Evolutionary conservation across 2,888 invertebrate species (phyloP).

Genomic region (Mesoligia furuncula): DNA sequence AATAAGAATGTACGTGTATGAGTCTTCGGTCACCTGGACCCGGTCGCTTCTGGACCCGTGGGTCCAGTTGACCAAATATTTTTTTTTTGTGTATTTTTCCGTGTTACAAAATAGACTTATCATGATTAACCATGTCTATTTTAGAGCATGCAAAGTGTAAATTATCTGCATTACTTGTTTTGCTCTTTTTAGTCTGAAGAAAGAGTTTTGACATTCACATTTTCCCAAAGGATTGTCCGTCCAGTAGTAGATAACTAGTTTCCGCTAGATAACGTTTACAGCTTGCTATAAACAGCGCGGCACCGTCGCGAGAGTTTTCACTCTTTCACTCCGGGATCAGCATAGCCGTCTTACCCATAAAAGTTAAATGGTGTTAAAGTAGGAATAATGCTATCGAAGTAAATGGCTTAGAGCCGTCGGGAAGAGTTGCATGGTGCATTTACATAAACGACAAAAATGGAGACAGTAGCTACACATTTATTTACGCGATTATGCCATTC

Average conservation of each 20-base stretch:
- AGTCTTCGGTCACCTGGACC: too few relatives aligned
- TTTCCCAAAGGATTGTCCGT: slow-evolving; percentile 21
- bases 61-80: too few relatives aligned
- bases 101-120: background rate
- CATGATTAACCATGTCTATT: background rate
- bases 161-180: background rate
- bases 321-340: slow-evolving; percentile 32
- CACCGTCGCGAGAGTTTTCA: slow-evolving; percentile 25
- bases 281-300: slow-evolving; percentile 34
- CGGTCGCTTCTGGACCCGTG: too few relatives aligned
- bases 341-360: slow-evolving; percentile 43
- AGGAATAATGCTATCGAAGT: slow-evolving; percentile 53
- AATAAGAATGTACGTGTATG: too few relatives aligned
- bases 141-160: background rate
- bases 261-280: slow-evolving; percentile 54
- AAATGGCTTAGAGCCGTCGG: slow-evolving; percentile 49
- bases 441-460: slow-evolving; percentile 37
- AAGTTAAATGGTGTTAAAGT: slow-evolving; percentile 61
- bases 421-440: slow-evolving; percentile 51
- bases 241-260: slow-evolving; percentile 39
- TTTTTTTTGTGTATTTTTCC: too few relatives aligned
- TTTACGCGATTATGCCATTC: slow-evolving; percentile 17
- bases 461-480: slow-evolving; percentile 4
- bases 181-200: background rate
- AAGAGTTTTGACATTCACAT: background rate